Evolutionary conservation across 1,140 invertebrate genomes (phyloP).

Genomic region (Magallana angulata): DNA sequence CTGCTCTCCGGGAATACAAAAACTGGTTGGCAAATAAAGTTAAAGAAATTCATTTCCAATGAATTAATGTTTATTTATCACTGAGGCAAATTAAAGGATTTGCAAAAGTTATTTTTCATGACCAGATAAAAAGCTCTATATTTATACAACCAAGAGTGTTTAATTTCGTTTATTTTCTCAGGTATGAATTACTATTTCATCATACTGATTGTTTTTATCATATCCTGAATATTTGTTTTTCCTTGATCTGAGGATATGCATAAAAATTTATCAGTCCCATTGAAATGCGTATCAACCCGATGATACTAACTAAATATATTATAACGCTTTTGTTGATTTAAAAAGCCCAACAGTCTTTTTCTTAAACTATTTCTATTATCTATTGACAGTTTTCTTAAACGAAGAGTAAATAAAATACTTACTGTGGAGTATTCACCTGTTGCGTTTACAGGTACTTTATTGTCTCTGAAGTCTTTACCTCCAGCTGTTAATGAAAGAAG

Average conservation of each 20-base stretch:
- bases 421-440: slow-evolving; percentile 49
- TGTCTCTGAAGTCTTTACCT: slow-evolving; percentile 56
- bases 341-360: too few relatives aligned
- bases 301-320: not conserved
- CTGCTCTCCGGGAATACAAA: slow-evolving; percentile 47
- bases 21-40: slow-evolving; percentile 39
- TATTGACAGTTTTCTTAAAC: not conserved
- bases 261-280: not conserved
- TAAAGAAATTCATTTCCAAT: not conserved
- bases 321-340: not conserved
- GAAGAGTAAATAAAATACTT: slow-evolving; percentile 9
- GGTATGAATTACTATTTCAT: not conserved
- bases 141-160: not conserved
- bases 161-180: not conserved
- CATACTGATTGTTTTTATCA: not conserved
- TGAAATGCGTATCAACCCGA: not conserved
- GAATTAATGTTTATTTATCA: not conserved
- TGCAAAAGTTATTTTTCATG: not conserved
- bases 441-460: slow-evolving; percentile 44
- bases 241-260: too few relatives aligned
- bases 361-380: not conserved
- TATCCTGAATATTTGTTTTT: not conserved
- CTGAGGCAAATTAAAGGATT: not conserved
- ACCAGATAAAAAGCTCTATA: not conserved
- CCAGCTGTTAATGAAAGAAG: slow-evolving; percentile 35